A percentile compares a stretch with the other conserved stretches of the same genome.
These are phyloP conservation scores for Hylaeus volcanicus DNA, from an alignment of 1,140 invertebrate species.

Conservation along the genomic window DNA sequence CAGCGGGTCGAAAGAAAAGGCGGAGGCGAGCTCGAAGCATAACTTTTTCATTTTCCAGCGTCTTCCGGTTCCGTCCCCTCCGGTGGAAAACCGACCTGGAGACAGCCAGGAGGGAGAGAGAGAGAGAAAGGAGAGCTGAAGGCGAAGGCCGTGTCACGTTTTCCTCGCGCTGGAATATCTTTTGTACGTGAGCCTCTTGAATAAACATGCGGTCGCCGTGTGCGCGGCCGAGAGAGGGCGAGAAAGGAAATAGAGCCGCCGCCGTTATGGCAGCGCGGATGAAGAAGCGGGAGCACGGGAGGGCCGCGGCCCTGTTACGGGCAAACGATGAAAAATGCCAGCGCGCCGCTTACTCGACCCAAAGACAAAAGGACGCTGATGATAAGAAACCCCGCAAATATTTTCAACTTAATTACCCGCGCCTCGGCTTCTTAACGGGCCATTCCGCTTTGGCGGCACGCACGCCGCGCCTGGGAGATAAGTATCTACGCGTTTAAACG, in stretches of 20 bases:
- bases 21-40: slow-evolving; percentile 67
- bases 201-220: slow-evolving; percentile 75
- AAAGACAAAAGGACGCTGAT: slow-evolving; percentile 65
- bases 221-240: slow-evolving; percentile 56
- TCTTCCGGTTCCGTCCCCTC: slow-evolving; percentile 70
- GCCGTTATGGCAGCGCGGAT: slow-evolving; percentile 5
- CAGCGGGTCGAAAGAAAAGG: slow-evolving; percentile 35
- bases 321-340: slow-evolving; percentile 78
- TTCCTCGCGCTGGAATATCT: slow-evolving; percentile 74
- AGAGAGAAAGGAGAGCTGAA: slow-evolving; percentile 23
- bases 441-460: not conserved
- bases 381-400: slow-evolving; percentile 61
- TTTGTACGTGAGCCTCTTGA: slow-evolving; percentile 78
- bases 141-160: slow-evolving; percentile 63
- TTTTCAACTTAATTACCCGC: slow-evolving; percentile 76
- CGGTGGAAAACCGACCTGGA: slow-evolving; percentile 22
- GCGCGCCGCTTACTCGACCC: not conserved
- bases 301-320: slow-evolving; percentile 59
- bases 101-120: no score
- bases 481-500: not conserved
- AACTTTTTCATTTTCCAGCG: slow-evolving; percentile 78
- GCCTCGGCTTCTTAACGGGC: slow-evolving; percentile 27
- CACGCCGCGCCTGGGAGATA: not conserved
- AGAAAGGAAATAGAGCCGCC: slow-evolving; percentile 34
- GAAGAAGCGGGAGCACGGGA: slow-evolving; percentile 13